Base-by-base conservation (phyloP, 2,113 vertebrate genomes). In the Tragelaphus imberbis region DNA sequence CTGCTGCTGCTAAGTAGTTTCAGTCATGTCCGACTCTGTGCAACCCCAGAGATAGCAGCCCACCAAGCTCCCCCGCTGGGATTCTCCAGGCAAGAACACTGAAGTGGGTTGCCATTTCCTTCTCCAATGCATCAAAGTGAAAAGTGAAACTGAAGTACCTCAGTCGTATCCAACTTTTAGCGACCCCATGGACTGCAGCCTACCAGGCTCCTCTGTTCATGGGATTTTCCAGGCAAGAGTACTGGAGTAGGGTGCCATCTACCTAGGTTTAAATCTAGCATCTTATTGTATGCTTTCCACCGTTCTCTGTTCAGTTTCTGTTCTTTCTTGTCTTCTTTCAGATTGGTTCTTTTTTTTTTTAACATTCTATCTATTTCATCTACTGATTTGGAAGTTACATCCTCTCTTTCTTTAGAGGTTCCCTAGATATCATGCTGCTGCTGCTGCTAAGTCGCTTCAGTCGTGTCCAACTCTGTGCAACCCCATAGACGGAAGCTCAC, bases 271-370 rank as follows among this genome's bases (percentile, higher is more conserved):
- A 94, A 94, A 91, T 79, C 28, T 49, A 79, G 17, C 59, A 86
- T 44, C 28, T n/a, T 68, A 91, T 55, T 68, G 49, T 88, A 11
- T 92, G 56, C 47, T 88, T 56, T 63, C 88, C 71, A 51, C 63
- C 63, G 25, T 75, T 58, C 55, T 6, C 47, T 84, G 5, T 68
- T 59, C 9, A 61, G 47, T 75, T 88, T 75, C 47, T 53, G 84
- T 92, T 93, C n/a, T 87, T 92, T 91, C 53, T 91, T 71, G 11
- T 19, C 63, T 90, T 68, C 40, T 91, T 97, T 77, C 47, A 58
- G 2, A 59, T 51, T 61, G 21, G 59, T 88, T 44, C 44, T 84
- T 23, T 71, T 36, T 68, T 68, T 75, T 49, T 82, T 49, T 56
- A 90, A 94, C 49, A 94, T 59, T 90, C 71, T 87, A 65, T 91